Evolutionary conservation across 2,797 vertebrate genomes (phyloP).

Genomic region (Diplodus sargus): DNA sequence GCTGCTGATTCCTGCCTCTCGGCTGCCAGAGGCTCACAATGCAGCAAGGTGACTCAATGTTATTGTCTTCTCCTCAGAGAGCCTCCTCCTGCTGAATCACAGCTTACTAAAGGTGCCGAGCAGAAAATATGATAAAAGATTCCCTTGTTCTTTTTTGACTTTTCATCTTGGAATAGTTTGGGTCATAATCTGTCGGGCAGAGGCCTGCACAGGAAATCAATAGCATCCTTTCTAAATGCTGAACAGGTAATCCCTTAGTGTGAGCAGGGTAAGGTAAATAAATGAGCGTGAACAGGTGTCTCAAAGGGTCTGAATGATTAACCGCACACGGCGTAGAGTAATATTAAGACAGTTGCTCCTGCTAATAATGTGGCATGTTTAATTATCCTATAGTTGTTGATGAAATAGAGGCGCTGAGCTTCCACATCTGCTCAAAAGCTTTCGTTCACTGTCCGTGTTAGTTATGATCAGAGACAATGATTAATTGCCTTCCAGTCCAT

Average conservation of each 20-base stretch:
- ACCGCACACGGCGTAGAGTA: neutral
- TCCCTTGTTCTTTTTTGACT: constrained; percentile 32
- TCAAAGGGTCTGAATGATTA: constrained; percentile 23
- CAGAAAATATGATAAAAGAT: constrained; percentile 64
- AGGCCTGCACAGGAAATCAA: constrained; percentile 54
- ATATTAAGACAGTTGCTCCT: constrained; percentile 34
- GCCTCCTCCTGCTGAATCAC: constrained; percentile 77
- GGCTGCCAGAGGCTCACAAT: constrained; percentile 82
- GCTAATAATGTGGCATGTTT: constrained; percentile 40
- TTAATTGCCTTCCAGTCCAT: constrained; percentile 61
- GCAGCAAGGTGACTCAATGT: constrained; percentile 89
- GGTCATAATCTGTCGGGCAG: constrained; percentile 44
- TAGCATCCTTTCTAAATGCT: constrained; percentile 27
- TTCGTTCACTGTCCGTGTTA: constrained; percentile 48
- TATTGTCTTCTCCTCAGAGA: constrained; percentile 81
- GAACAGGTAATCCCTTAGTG: constrained; percentile 21
- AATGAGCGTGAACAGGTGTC: constrained; percentile 31
- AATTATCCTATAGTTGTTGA: constrained; percentile 48
- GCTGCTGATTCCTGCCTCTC: constrained; percentile 77
- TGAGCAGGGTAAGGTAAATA: constrained; percentile 15
- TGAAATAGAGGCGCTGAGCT: constrained; percentile 58
- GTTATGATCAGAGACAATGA: constrained; percentile 60
- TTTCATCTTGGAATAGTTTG: constrained; percentile 25
- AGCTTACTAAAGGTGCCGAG: constrained; percentile 65
- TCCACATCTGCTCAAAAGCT: constrained; percentile 29